Evolutionary conservation across 2,797 vertebrate species (phyloP).

Genomic region (Paramormyrops hopkinsi): DNA sequence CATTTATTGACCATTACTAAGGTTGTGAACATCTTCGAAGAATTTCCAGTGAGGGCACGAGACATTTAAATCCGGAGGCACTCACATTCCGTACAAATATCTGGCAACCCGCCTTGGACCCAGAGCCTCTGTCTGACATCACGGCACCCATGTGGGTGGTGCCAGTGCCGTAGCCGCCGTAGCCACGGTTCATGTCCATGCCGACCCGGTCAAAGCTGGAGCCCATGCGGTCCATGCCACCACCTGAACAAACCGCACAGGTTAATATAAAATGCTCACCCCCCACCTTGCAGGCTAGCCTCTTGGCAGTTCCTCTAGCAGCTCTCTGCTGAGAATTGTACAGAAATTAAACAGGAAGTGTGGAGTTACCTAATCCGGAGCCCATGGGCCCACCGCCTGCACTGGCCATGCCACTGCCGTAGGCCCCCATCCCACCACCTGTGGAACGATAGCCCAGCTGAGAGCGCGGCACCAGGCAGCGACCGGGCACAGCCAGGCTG

Average conservation of each 20-base stretch:
- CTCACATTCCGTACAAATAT: constrained; percentile 98
- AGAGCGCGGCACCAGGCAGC: neutral
- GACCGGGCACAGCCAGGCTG: neutral
- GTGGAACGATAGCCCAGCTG: constrained; percentile 41
- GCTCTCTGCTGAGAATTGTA: neutral
- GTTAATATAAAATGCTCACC: neutral
- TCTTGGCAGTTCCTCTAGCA: neutral
- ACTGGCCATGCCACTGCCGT: constrained; percentile 84
- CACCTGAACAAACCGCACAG: constrained; percentile 52
- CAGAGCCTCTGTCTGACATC: constrained; percentile 76
- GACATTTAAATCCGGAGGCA: constrained; percentile 10
- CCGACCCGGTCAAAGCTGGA: constrained; percentile 82
- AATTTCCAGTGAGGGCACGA: neutral
- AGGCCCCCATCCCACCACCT: constrained; percentile 83
- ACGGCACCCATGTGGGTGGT: constrained; percentile 74
- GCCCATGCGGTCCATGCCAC: constrained; percentile 87
- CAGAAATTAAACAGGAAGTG: constrained; percentile 17
- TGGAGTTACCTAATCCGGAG: constrained; percentile 82
- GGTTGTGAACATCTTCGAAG: neutral
- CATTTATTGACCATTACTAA: neutral
- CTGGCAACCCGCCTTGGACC: constrained; percentile 87
- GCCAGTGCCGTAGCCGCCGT: constrained; percentile 67
- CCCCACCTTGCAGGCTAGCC: neutral
- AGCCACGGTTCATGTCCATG: constrained; percentile 84
- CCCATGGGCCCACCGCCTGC: constrained; percentile 86